These are phyloP conservation scores for Andrena marginata DNA, from an alignment of 2,888 invertebrate species.

Conservation along the genomic window DNA sequence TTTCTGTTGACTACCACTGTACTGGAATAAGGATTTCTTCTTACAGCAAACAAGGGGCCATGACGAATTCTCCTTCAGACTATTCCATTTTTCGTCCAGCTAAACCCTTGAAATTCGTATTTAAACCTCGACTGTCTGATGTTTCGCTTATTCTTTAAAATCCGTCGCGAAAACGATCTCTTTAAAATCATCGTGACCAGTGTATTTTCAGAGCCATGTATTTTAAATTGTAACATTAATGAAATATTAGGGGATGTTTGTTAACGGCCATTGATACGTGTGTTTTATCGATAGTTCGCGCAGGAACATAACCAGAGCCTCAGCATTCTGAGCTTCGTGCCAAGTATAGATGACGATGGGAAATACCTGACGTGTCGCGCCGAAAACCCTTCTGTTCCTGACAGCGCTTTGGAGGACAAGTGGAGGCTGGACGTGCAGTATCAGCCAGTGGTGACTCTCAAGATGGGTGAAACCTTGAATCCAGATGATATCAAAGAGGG, in stretches of 20 bases:
- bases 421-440: slow-evolving; percentile 95
- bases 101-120: too few species aligned
- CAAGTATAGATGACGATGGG: slow-evolving; percentile 94
- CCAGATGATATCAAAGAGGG: slow-evolving; percentile 96
- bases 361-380: slow-evolving; percentile 95
- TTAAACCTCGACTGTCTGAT: too few species aligned
- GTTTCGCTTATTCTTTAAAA: too few species aligned
- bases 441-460: slow-evolving; percentile 94
- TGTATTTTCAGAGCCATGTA: too few species aligned
- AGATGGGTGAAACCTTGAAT: slow-evolving; percentile 94
- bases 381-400: slow-evolving; percentile 93
- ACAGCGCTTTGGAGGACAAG: slow-evolving; percentile 94
- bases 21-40: too few species aligned
- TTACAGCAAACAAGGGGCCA: too few species aligned
- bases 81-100: too few species aligned
- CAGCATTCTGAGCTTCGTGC: slow-evolving; percentile 93
- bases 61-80: too few species aligned
- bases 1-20: too few species aligned
- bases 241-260: not conserved
- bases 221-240: not conserved
- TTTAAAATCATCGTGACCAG: too few species aligned
- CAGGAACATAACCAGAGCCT: slow-evolving; percentile 92
- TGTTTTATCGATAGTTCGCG: slow-evolving; percentile 88
- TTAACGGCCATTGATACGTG: slow-evolving; percentile 1
- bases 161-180: too few species aligned